Conservation (phyloP, 2,888 invertebrate genomes). For the Rhagonycha lutea region DNA sequence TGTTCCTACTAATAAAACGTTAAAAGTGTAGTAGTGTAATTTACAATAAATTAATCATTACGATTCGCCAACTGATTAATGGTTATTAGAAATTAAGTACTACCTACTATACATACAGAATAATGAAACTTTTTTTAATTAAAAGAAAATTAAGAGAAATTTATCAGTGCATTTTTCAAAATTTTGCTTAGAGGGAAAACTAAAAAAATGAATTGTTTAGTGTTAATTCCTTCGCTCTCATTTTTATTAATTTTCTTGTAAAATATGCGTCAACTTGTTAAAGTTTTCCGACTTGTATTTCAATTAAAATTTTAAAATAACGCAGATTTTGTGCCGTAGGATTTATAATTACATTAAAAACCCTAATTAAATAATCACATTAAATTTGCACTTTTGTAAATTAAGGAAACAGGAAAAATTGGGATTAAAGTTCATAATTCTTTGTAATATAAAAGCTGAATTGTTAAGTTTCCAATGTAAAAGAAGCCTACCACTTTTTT, state of each 20-base stretch:
- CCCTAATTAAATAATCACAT: background rate
- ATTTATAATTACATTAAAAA: background rate
- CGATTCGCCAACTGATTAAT: background rate
- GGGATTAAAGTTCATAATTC: conserved; percentile 15
- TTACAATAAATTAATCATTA: background rate
- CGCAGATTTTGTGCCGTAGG: background rate
- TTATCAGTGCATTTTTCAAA: no score
- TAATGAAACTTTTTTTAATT: background rate
- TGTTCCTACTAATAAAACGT: background rate
- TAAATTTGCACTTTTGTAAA: background rate
- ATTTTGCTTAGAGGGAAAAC: background rate
- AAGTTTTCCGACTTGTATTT: background rate
- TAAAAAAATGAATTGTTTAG: background rate
- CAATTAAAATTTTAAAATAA: background rate
- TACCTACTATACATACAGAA: background rate
- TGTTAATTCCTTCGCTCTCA: background rate
- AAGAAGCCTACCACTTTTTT: conserved; percentile 23
- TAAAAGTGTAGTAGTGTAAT: background rate
- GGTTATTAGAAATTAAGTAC: background rate
- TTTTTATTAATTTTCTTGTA: background rate
- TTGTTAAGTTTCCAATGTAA: conserved; percentile 4
- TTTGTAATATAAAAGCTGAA: conserved; percentile 10
- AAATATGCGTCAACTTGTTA: background rate
- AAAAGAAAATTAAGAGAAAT: background rate
- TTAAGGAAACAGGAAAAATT: background rate